Conservation (phyloP, 2,797 vertebrate species). For the Crypturellus tataupa region DNA sequence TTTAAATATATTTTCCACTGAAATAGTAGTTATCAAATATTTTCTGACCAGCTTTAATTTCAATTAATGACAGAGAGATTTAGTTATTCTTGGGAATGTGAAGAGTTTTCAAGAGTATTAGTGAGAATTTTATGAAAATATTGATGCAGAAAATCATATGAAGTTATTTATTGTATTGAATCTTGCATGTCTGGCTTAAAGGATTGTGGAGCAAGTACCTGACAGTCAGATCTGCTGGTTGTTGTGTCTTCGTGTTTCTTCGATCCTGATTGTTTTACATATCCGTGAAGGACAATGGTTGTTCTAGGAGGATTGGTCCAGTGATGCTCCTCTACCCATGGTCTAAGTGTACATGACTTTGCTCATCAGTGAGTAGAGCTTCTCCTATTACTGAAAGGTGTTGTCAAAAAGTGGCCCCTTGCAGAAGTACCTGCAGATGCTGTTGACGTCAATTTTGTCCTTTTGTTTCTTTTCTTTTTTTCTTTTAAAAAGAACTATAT, state of each 20-base stretch:
- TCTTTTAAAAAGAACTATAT: neutral
- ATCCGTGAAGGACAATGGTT: neutral
- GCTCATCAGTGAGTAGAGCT: neutral
- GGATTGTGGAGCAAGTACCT: neutral
- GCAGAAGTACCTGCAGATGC: neutral
- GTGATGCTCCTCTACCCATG: neutral
- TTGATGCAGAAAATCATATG: neutral
- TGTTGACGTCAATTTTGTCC: conserved; percentile 17
- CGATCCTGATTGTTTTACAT: neutral
- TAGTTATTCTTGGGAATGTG: neutral
- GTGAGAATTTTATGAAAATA: neutral
- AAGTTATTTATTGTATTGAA: neutral
- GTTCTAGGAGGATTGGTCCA: neutral
- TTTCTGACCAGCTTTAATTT: neutral
- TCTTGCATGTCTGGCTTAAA: neutral
- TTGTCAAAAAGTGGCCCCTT: neutral
- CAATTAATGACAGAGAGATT: neutral
- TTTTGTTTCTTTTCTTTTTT: conserved; percentile 17
- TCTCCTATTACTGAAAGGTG: neutral
- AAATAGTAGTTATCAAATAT: neutral
- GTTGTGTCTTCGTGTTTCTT: neutral
- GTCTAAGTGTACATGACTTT: neutral
- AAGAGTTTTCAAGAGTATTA: neutral
- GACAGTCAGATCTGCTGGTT: neutral
- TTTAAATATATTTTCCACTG: neutral